phyloP scores from a whole-genome alignment of 2,888 invertebrate genomes.

The Drosophila limbata region DNA sequence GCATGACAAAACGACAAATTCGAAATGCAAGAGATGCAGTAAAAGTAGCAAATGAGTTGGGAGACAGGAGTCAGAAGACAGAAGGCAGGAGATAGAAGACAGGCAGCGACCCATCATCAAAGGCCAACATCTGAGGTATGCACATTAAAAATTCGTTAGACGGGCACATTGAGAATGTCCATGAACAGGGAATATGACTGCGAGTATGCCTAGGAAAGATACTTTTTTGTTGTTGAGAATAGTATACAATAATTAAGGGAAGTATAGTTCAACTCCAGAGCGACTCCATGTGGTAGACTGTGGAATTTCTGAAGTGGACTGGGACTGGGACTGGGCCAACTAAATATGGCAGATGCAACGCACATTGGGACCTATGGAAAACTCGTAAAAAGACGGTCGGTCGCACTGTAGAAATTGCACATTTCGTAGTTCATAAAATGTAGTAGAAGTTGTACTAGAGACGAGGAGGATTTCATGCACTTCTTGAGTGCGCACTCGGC shows the following conservation, averaged over 20 bases:
- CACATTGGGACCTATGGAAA: slow-evolving; percentile 74
- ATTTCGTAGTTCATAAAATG: slow-evolving; percentile 76
- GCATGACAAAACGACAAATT: slow-evolving; percentile 44
- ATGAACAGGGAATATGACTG: slow-evolving; percentile 23
- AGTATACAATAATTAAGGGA: slow-evolving; percentile 42
- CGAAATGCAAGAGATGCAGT: slow-evolving; percentile 3
- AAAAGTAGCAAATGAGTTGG: slow-evolving; percentile 1
- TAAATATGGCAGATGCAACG: slow-evolving; percentile 66
- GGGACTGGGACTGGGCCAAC: slow-evolving; percentile 58
- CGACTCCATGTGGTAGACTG: slow-evolving; percentile 70
- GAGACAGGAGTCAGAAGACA: neutral
- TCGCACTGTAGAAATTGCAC: slow-evolving; percentile 71
- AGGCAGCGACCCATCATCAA: slow-evolving; percentile 60
- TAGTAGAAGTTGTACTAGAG: slow-evolving; percentile 8
- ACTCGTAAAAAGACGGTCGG: slow-evolving; percentile 64
- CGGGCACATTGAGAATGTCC: slow-evolving; percentile 46
- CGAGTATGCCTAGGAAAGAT: slow-evolving; percentile 3
- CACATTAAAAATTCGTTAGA: slow-evolving; percentile 65
- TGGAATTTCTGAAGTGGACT: slow-evolving; percentile 76
- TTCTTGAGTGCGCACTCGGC: slow-evolving; percentile 49
- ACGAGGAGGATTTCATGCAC: slow-evolving; percentile 29
- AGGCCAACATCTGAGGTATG: slow-evolving; percentile 69
- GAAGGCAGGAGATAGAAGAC: neutral
- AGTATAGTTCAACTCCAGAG: slow-evolving; percentile 41
- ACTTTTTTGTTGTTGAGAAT: neutral